Evolutionary conservation across 2,888 invertebrate species (phyloP).

Genomic region (Protodeltote pygarga): DNA sequence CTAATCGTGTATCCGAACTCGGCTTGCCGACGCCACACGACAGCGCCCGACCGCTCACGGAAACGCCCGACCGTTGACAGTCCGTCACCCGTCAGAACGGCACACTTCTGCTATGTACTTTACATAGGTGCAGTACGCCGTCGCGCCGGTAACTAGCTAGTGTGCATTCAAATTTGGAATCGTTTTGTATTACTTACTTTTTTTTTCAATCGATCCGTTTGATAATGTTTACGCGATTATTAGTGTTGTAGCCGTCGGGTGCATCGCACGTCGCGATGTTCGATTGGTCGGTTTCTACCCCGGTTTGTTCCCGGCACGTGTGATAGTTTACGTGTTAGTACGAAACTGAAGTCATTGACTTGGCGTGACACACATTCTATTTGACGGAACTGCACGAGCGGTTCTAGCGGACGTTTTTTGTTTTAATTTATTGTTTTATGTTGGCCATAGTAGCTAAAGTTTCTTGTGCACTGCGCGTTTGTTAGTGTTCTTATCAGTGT

Average conservation of each 20-base stretch:
- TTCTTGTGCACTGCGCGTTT: constrained; percentile 48
- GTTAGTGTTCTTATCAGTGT: constrained; percentile 60
- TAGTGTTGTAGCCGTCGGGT: constrained; percentile 50
- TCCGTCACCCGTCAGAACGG: constrained; percentile 81
- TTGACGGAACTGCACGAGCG: constrained; percentile 74
- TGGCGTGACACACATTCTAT: constrained; percentile 85
- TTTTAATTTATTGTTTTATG: constrained; percentile 64
- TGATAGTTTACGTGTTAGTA: constrained; percentile 74
- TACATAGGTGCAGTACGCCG: constrained; percentile 78
- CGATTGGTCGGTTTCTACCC: constrained; percentile 54
- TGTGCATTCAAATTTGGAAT: constrained; percentile 71
- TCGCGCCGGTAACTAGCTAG: constrained; percentile 72
- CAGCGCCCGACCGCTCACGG: constrained; percentile 62
- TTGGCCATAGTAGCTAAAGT: constrained; percentile 64
- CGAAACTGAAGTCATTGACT: constrained; percentile 78
- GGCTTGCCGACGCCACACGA: constrained; percentile 52
- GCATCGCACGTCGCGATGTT: constrained; percentile 63
- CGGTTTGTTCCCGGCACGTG: constrained; percentile 71
- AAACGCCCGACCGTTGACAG: constrained; percentile 77
- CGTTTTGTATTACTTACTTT: constrained; percentile 55
- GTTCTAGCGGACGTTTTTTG: constrained; percentile 62
- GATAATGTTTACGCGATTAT: constrained; percentile 63
- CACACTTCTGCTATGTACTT: constrained; percentile 79
- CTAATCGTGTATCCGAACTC: constrained; percentile 66
- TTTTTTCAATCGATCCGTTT: constrained; percentile 55